Conservation (phyloP, 2,797 vertebrate species). For the Clarias pachynema region DNA sequence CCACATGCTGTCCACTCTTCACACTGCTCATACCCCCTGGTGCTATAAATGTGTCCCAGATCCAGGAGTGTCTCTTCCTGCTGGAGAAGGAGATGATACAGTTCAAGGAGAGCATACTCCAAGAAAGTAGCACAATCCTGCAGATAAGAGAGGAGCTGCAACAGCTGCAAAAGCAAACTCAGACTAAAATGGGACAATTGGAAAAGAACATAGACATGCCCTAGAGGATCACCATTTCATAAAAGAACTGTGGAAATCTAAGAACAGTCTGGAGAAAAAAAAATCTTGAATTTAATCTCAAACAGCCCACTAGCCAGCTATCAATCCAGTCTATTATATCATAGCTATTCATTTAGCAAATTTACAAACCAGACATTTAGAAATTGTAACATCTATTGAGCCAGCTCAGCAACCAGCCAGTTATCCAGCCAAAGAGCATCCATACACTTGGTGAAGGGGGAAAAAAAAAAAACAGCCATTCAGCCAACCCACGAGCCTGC, state of each 20-base stretch:
- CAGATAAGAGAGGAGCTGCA: background rate
- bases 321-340: background rate
- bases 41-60: constrained; percentile 9
- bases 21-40: background rate
- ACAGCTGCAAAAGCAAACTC: background rate
- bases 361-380: background rate
- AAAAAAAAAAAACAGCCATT: too few species aligned
- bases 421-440: background rate
- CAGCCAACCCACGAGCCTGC: background rate
- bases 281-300: background rate
- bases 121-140: constrained; percentile 5
- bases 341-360: background rate
- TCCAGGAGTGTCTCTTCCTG: background rate
- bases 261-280: background rate
- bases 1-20: background rate
- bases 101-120: constrained; percentile 8
- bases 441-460: background rate
- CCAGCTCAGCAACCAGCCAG: background rate
- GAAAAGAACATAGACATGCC: background rate
- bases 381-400: background rate
- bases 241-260: background rate
- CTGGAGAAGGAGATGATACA: background rate
- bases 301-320: background rate
- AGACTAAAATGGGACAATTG: background rate
- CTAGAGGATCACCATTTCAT: background rate